Base-by-base conservation (phyloP, 1,140 invertebrate genomes). In the Diachasma alloeum region DNA sequence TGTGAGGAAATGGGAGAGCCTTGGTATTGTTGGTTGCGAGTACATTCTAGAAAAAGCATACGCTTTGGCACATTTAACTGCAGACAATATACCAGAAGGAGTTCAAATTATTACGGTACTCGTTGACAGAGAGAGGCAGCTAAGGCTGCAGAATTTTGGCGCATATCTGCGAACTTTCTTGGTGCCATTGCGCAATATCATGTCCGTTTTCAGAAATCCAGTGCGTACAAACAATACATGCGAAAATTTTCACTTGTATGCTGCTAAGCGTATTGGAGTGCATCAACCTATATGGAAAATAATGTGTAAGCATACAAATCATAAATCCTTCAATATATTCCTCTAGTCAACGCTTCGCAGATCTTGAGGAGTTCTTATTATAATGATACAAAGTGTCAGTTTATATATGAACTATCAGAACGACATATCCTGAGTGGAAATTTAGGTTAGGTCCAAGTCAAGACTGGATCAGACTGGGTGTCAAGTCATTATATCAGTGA, bases 211-310 rank as follows among this genome's bases (percentile, higher is more conserved):
- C 39, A 46, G 24, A 13, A 71, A 76, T n/a, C 75, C 75, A 22
- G 68, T 71, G 6, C 59, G 68, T 10, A 76, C 75, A 22, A 76
- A 76, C 70, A 59, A 76, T 31, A 13, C n/a, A n/a, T n/a, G n/a
- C n/a, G n/a, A n/a, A n/a, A n/a, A n/a, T n/a, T n/a, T n/a, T n/a
- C n/a, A n/a, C 53, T 42, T 76, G 24, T 36, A 71, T 44, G 75
- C 75, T 36, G 3, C 26, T 11, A 71, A 56, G 63, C 70, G 70
- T 48, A 36, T 71, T 72, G 70, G 70, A 19, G 70, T 72, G 22
- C 70, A 53, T 36, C 22, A 72, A 15, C 3, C 11, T 13, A 72
- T 53, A n/a, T n/a, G n/a, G n/a, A n/a, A n/a, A n/a, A n/a, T n/a
- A n/a, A n/a, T n/a, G n/a, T n/a, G n/a, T n/a, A n/a, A n/a, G n/a